Evolutionary conservation across 2,888 invertebrate genomes (phyloP).

Genomic region (Pheosia tremula): DNA sequence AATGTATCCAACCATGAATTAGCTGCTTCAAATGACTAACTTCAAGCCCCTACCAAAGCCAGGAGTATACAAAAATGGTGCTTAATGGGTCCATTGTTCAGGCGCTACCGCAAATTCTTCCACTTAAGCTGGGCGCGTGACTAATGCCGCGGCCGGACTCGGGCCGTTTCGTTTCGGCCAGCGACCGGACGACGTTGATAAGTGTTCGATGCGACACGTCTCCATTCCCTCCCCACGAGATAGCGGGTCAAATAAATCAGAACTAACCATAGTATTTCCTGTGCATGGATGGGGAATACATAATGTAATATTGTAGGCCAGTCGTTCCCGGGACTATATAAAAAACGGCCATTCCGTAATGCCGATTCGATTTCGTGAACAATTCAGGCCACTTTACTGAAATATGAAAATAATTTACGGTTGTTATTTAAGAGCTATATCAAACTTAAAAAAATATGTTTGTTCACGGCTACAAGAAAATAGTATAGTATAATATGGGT

Average conservation of each 20-base stretch:
- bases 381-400: conserved; percentile 18
- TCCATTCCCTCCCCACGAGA: conserved; percentile 60
- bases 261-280: conserved; percentile 46
- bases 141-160: conserved; percentile 60
- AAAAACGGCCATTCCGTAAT: neutral
- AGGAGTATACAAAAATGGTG: neutral
- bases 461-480: too few species aligned
- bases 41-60: neutral
- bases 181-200: conserved; percentile 69
- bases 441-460: too few species aligned
- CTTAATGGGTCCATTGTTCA: conserved; percentile 58
- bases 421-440: neutral
- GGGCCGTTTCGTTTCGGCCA: conserved; percentile 63
- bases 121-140: conserved; percentile 64
- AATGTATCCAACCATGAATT: too few species aligned
- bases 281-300: conserved; percentile 28
- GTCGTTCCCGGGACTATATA: neutral
- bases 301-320: conserved; percentile 26
- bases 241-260: conserved; percentile 58
- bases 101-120: conserved; percentile 65
- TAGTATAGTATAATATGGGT: neutral
- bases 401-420: conserved; percentile 6
- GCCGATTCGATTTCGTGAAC: neutral
- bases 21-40: too few species aligned
- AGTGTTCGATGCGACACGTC: conserved; percentile 68